phyloP scores from a whole-genome alignment of 2,888 invertebrate species.

The Erynnis tages region DNA sequence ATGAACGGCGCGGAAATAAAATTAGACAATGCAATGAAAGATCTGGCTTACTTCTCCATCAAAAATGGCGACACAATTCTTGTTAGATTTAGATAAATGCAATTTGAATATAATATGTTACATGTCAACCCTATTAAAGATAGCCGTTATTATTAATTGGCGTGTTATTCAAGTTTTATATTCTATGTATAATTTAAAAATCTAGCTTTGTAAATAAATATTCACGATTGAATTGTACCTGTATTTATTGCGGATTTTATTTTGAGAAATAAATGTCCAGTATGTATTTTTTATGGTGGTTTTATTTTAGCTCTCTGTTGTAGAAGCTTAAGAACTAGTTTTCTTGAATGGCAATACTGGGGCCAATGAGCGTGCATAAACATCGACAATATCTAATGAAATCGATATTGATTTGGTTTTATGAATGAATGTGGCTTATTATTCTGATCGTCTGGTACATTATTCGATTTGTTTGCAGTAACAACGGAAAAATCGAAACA shows the following conservation, averaged over 20 bases:
- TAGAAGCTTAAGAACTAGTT: too few species aligned
- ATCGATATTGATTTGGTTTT: too few species aligned
- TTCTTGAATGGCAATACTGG: too few species aligned
- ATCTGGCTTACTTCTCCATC: conserved; percentile 90
- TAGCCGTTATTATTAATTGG: conserved; percentile 38
- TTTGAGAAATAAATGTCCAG: conserved; percentile 61
- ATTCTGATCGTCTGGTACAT: too few species aligned
- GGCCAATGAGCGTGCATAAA: too few species aligned
- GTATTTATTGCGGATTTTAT: conserved; percentile 65
- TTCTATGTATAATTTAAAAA: conserved; percentile 38
- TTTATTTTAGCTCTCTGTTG: too few species aligned
- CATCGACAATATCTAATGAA: too few species aligned
- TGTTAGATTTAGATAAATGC: conserved; percentile 82
- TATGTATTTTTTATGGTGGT: conserved; percentile 60
- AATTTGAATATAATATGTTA: conserved; percentile 7
- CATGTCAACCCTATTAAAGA: conserved; percentile 41
- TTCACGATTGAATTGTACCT: conserved; percentile 61
- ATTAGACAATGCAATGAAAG: conserved; percentile 91
- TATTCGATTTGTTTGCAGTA: too few species aligned
- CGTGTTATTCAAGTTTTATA: conserved; percentile 36
- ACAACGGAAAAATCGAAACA: too few species aligned
- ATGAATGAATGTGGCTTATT: too few species aligned
- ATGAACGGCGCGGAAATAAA: conserved; percentile 85
- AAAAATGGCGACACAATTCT: conserved; percentile 91
- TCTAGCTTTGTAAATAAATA: conserved; percentile 66